Evolutionary conservation across 2,113 vertebrate species (phyloP).

Genomic region (Chamaetylas fuelleborni): DNA sequence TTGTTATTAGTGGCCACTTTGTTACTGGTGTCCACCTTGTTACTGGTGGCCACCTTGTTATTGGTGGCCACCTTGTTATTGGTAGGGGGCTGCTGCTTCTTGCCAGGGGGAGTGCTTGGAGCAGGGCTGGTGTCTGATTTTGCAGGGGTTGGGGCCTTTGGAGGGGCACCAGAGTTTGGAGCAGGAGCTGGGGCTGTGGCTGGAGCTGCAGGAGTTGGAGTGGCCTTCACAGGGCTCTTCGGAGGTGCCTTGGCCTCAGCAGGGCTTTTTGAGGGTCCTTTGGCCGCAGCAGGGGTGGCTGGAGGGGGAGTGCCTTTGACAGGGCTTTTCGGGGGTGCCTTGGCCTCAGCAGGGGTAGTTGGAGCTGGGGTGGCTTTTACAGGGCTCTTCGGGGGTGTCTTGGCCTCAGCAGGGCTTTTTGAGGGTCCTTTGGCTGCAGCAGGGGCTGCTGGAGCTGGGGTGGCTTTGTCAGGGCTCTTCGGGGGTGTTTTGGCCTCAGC

Average conservation of each 20-base stretch:
- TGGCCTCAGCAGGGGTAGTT: background rate
- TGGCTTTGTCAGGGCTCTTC: background rate
- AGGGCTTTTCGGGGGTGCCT: background rate
- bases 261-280: background rate
- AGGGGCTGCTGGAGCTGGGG: background rate
- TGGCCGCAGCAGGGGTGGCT: background rate
- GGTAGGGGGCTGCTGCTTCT: slow-evolving; percentile 34
- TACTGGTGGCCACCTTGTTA: background rate
- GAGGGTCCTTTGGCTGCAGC: background rate
- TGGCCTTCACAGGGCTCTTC: background rate
- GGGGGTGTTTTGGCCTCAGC: background rate
- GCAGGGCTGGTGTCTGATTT: background rate
- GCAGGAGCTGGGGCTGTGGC: background rate
- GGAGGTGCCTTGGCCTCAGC: background rate
- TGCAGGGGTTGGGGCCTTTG: background rate
- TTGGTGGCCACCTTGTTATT: background rate
- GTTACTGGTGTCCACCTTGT: background rate
- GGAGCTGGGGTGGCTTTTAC: background rate
- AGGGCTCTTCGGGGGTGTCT: background rate
- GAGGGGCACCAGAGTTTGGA: background rate
- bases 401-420: background rate
- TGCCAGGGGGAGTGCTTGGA: background rate
- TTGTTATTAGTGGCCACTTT: background rate
- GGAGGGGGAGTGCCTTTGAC: background rate
- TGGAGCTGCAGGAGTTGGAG: background rate